These are phyloP conservation scores for Erebia aethiops DNA, from an alignment of 2,888 invertebrate genomes.

Conservation along the genomic window DNA sequence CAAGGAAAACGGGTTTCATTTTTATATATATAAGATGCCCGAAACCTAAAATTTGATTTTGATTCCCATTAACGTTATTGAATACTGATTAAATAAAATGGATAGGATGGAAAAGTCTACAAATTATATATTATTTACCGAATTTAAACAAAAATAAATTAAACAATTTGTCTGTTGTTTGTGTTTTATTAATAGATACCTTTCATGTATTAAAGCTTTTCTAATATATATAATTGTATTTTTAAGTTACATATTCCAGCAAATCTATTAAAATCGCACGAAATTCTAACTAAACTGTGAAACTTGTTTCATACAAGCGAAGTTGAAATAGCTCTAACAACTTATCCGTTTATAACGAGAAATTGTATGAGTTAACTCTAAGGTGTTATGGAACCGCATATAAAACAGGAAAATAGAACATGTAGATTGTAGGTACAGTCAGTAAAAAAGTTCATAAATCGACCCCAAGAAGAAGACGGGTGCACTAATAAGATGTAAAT, in stretches of 20 bases:
- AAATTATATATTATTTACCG: neutral
- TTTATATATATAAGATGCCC: too few relatives aligned
- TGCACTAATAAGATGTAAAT: neutral
- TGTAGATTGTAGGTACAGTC: neutral
- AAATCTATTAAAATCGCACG: constrained; percentile 6
- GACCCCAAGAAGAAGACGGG: neutral
- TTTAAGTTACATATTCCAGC: too few relatives aligned
- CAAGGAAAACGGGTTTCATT: too few relatives aligned
- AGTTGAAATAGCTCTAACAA: constrained; percentile 16
- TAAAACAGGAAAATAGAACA: neutral
- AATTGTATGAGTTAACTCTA: constrained; percentile 18
- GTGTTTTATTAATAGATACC: too few relatives aligned
- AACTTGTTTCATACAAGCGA: constrained; percentile 2
- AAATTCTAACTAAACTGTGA: neutral
- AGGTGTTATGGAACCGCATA: constrained; percentile 9
- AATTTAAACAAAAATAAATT: neutral
- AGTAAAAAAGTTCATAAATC: neutral
- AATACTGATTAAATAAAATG: neutral
- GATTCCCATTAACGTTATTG: neutral
- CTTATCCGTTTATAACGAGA: constrained; percentile 18
- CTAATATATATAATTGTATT: too few relatives aligned
- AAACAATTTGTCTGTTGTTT: neutral
- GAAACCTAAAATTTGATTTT: too few relatives aligned
- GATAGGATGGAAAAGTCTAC: neutral
- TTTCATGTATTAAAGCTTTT: too few relatives aligned